A percentile compares a stretch with the other conserved stretches of the same genome.
Conservation (phyloP, 1,140 invertebrate genomes). For the Pentalonia nigronervosa region DNA sequence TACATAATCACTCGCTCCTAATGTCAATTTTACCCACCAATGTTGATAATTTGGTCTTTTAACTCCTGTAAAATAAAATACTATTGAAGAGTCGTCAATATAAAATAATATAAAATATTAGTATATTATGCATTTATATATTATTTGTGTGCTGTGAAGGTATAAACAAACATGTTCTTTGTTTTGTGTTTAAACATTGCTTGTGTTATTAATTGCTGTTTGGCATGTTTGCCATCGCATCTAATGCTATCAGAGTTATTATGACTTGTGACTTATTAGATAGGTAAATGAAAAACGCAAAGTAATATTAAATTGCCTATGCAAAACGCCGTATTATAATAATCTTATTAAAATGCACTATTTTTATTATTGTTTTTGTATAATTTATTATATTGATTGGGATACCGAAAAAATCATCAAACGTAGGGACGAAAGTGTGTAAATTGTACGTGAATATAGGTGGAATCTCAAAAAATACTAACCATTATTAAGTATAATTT, state of each 20-base stretch:
- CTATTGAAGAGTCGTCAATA: too few species aligned
- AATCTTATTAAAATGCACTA: too few species aligned
- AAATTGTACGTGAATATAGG: too few species aligned
- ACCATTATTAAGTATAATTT: too few species aligned
- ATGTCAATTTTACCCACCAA: constrained; percentile 7
- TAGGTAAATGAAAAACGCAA: neutral
- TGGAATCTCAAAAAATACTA: too few species aligned
- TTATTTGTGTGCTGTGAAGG: neutral
- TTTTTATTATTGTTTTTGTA: too few species aligned
- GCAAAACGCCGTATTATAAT: neutral
- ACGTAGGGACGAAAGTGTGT: too few species aligned
- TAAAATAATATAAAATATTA: neutral
- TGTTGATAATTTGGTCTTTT: neutral
- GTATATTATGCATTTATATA: neutral
- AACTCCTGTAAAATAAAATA: neutral
- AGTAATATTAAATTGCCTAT: neutral
- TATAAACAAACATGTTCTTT: neutral
- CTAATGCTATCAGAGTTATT: neutral
- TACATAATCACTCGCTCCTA: neutral
- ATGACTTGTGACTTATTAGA: neutral
- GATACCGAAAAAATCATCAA: too few species aligned
- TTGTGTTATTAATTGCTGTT: neutral
- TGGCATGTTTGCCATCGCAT: neutral
- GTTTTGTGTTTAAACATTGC: neutral
- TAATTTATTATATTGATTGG: too few species aligned